phyloP scores from a whole-genome alignment of 1,140 invertebrate genomes.

The Solen grandis region DNA sequence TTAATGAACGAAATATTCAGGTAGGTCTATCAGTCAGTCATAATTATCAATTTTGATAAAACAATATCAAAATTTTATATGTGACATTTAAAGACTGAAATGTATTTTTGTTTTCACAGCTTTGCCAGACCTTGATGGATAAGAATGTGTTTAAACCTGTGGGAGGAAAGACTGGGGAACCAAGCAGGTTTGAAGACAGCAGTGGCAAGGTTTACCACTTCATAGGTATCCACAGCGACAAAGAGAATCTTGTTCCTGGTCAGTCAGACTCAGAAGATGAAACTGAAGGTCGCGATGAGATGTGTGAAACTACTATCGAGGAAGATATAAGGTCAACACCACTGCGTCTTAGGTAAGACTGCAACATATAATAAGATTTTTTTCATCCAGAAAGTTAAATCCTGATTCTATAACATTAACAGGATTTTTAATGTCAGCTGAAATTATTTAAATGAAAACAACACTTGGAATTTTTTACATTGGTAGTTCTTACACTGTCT shows the following conservation, averaged over 20 bases:
- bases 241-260: conserved; percentile 51
- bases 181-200: conserved; percentile 78
- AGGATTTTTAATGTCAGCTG: too few relatives aligned
- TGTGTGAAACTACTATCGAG: conserved; percentile 26
- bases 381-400: too few relatives aligned
- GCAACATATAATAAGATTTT: too few relatives aligned
- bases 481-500: neutral
- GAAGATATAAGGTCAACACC: too few relatives aligned
- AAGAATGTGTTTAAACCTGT: conserved; percentile 75
- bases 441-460: neutral
- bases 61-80: too few relatives aligned
- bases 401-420: too few relatives aligned
- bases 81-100: too few relatives aligned
- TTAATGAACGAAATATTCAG: too few relatives aligned
- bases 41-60: too few relatives aligned
- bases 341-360: too few relatives aligned
- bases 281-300: conserved; percentile 34
- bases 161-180: conserved; percentile 55
- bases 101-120: too few relatives aligned
- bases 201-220: conserved; percentile 76
- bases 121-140: conserved; percentile 79
- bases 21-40: too few relatives aligned
- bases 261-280: conserved; percentile 45
- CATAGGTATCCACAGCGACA: conserved; percentile 59
- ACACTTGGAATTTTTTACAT: neutral